phyloP scores from a whole-genome alignment of 2,113 vertebrate genomes.

The Tenebrosternarchus preto region DNA sequence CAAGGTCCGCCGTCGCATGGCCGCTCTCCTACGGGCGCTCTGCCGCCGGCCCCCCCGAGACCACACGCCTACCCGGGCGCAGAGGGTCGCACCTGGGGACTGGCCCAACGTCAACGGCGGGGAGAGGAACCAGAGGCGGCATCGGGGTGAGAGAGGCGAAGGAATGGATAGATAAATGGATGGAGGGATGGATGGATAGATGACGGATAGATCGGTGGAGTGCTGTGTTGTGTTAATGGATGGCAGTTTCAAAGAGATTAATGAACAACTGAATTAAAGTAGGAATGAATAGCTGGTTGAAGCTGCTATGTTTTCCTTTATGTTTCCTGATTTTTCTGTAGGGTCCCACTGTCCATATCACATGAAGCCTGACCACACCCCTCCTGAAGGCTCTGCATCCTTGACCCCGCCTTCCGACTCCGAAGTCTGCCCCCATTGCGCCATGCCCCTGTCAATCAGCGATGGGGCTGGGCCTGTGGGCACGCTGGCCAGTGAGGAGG shows the following conservation, averaged over 20 bases:
- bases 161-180: neutral
- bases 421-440: constrained; percentile 78
- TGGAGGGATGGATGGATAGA: constrained; percentile 44
- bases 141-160: constrained; percentile 27
- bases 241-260: constrained; percentile 41
- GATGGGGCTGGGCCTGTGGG: constrained; percentile 60
- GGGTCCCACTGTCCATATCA: constrained; percentile 77
- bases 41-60: constrained; percentile 57
- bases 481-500: constrained; percentile 46
- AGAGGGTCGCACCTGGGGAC: constrained; percentile 53
- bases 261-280: neutral
- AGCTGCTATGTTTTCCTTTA: neutral
- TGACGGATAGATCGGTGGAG: constrained; percentile 52
- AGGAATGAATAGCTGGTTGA: neutral
- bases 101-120: constrained; percentile 60
- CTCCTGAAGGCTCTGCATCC: constrained; percentile 73
- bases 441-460: constrained; percentile 49
- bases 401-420: constrained; percentile 72
- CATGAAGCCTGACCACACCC: constrained; percentile 69
- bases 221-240: constrained; percentile 53
- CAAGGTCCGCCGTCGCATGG: constrained; percentile 82
- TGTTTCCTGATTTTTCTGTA: constrained; percentile 50
- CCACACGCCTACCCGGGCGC: neutral
- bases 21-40: constrained; percentile 80
- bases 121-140: constrained; percentile 21